Percentiles rank a stretch among this genome's conserved stretches.
Evolutionary conservation across 2,113 vertebrate genomes (phyloP).

Genomic region (Antechinus stuartii): DNA sequence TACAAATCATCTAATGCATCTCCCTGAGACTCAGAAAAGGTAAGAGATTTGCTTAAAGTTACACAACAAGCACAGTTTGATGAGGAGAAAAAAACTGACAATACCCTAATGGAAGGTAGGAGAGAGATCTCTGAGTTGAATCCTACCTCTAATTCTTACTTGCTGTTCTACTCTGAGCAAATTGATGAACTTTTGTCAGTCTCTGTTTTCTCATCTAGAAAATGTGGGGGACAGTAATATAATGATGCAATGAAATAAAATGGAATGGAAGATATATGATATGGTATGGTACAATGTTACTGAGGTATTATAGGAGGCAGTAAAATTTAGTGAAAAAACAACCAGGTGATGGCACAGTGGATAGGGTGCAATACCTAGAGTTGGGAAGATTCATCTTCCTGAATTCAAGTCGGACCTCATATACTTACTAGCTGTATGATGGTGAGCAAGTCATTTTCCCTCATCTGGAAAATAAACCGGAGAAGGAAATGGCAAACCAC

Average conservation of each 20-base stretch:
- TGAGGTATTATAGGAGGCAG: neutral
- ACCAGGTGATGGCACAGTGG: neutral
- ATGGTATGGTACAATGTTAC: neutral
- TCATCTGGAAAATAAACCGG: neutral
- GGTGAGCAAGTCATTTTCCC: neutral
- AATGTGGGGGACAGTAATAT: neutral
- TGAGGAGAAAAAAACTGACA: neutral
- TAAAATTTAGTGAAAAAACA: neutral
- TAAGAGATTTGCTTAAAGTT: neutral
- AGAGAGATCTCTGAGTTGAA: neutral
- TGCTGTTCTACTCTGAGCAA: neutral
- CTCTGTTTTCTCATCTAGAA: neutral
- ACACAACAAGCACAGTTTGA: neutral
- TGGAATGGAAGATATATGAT: neutral
- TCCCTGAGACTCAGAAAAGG: neutral
- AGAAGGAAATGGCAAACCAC: neutral
- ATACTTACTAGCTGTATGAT: neutral
- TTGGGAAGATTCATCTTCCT: neutral
- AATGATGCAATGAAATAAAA: neutral
- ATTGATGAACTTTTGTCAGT: neutral
- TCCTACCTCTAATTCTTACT: neutral
- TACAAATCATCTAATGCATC: neutral
- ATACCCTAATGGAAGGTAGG: neutral
- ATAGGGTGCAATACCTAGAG: neutral
- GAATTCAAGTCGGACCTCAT: neutral